phyloP scores from a whole-genome alignment of 2,888 invertebrate genomes.

The Chaetoderma sp. region DNA sequence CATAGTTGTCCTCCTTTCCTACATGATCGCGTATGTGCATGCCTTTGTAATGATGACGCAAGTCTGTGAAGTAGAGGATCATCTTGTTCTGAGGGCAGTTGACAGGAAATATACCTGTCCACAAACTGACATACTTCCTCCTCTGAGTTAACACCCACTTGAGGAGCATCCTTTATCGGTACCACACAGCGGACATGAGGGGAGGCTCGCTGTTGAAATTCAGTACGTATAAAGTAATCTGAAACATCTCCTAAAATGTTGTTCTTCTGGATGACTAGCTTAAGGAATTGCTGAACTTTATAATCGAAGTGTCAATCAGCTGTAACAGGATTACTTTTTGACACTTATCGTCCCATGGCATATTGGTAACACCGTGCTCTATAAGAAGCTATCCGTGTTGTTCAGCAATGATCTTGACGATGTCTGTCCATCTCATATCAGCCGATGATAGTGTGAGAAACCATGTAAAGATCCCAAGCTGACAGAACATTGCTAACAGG shows the following conservation, averaged over 20 bases:
- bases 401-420: not conserved
- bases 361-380: not conserved
- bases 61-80: not conserved
- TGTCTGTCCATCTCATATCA: not conserved
- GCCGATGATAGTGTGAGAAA: slow-evolving; percentile 6
- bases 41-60: slow-evolving; percentile 1
- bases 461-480: slow-evolving; percentile 1
- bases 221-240: not conserved
- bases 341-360: not conserved
- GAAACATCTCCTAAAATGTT: not conserved
- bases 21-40: slow-evolving; percentile 15
- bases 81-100: not conserved
- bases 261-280: not conserved
- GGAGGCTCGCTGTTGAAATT: not conserved
- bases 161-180: not conserved
- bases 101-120: not conserved
- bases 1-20: slow-evolving; percentile 9
- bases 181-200: not conserved
- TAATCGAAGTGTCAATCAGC: not conserved
- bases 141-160: not conserved
- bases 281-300: not conserved
- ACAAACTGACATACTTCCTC: not conserved
- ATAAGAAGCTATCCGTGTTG: not conserved
- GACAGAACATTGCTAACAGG: not conserved
- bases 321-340: not conserved